Evolutionary conservation across 2,113 vertebrate genomes (phyloP).

Genomic region (Myotis brandtii): DNA sequence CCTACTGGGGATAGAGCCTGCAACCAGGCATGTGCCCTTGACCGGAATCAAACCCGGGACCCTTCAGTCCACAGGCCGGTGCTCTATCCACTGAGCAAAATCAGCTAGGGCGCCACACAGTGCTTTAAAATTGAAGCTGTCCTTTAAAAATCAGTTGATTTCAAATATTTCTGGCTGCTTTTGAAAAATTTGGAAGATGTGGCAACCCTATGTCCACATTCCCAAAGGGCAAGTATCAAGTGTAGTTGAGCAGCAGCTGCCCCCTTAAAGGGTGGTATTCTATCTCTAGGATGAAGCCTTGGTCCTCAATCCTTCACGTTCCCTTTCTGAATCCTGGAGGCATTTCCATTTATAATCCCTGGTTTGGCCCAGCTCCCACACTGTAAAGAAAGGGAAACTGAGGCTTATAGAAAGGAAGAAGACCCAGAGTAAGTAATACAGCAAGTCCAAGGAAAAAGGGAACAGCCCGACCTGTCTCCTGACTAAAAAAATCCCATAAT

Average conservation of each 20-base stretch:
- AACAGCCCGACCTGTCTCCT: not conserved
- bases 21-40: no score
- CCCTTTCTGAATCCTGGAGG: not conserved
- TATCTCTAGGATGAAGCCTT: not conserved
- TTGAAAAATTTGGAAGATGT: not conserved
- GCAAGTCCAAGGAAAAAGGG: not conserved
- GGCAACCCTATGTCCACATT: not conserved
- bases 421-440: not conserved
- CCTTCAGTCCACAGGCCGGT: no score
- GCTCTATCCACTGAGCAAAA: no score
- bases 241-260: not conserved
- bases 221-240: not conserved
- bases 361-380: not conserved
- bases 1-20: no score
- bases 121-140: not conserved
- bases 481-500: not conserved
- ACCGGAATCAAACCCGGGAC: no score
- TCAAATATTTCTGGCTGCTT: not conserved
- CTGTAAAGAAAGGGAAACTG: slow-evolving; percentile 26
- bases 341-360: not conserved
- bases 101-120: not conserved
- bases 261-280: not conserved
- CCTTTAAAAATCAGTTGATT: not conserved
- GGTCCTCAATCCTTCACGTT: not conserved
- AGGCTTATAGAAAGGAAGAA: not conserved